Conservation (phyloP, 1,140 invertebrate genomes). For the Drosophila lowei region DNA sequence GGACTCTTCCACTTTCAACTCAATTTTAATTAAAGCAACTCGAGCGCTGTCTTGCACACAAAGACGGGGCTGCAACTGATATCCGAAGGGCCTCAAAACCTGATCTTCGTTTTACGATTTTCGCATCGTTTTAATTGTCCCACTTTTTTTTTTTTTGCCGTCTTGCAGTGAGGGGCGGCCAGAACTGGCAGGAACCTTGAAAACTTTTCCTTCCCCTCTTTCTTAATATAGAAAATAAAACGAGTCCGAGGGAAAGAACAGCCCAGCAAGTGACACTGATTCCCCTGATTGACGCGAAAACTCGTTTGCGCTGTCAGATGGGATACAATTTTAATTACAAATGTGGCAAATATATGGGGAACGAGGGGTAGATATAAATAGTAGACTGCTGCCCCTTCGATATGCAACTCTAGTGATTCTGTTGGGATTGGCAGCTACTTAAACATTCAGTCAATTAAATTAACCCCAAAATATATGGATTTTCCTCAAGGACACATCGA, state of each 20-base stretch:
- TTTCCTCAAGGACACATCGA: no score
- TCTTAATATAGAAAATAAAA: conserved; percentile 14
- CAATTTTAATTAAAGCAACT: conserved; percentile 45
- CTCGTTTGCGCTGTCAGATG: conserved; percentile 6
- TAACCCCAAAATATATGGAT: no score
- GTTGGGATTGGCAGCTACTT: no score
- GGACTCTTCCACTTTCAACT: conserved; percentile 16
- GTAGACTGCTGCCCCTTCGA: background rate
- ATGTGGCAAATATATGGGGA: conserved; percentile 4
- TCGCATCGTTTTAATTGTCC: conserved; percentile 55
- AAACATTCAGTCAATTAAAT: no score
- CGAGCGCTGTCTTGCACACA: background rate
- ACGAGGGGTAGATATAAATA: background rate
- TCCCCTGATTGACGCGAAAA: background rate
- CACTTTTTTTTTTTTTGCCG: conserved; percentile 32
- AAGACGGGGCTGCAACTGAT: conserved; percentile 42
- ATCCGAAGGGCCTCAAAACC: conserved; percentile 37
- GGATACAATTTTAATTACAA: conserved; percentile 17
- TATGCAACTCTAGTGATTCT: no score
- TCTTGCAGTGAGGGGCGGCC: no score
- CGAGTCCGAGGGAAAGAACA: conserved; percentile 15
- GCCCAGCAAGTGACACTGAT: conserved; percentile 26
- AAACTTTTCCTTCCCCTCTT: conserved; percentile 22
- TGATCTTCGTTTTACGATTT: conserved; percentile 41
- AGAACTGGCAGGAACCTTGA: conserved; percentile 40